Evolutionary conservation across 2,113 vertebrate genomes (phyloP), one percentile per base, ranked within the genome.

Genomic region (Stigmatopora argus): DNA sequence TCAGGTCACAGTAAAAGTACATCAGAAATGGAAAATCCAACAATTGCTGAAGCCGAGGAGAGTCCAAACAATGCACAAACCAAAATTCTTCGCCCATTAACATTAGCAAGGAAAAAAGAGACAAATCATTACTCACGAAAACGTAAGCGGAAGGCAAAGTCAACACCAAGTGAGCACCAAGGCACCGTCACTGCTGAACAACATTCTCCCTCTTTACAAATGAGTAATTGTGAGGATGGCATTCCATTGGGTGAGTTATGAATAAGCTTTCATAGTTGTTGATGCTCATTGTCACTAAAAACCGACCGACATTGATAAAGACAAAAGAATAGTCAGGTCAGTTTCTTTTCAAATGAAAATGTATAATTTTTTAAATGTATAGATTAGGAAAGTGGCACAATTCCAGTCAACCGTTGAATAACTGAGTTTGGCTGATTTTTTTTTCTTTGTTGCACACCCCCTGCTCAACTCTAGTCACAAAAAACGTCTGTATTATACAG

Each of bases 161-260:
- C 57, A 5, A 75, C 47, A 0, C 44, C 31, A 5, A 58, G 51
- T 80, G 61, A 62, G 88, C 45, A 77, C 13, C 53, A 56, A 56
- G 88, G 70, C 82, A 83, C 83, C 67, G 23, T 89, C 67, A 57
- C 57, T 47, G 5, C 49, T 0, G 67, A 69, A 18, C 47, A 62
- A 31, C 78, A 72, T 0, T 31, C 88, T 2, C 92, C 91, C 63
- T 88, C 76, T 26, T 85, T 92, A 45, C 86, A 93, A 44, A 77
- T 87, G 83, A 90, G 93, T 77, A 95, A 98, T 81, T 70, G 97
- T 72, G 95, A 98, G 84, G 89, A 87, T 18, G 96, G 97, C 87
- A 92, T 95, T 73, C 94, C 95, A 14, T 82, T 89, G 78, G 93
- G 96, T 98, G 57, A 62, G 93, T 65, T 6, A 8, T 52, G 12